Evolutionary conservation across 2,113 vertebrate species (phyloP).

Genomic region (Hyaena hyaena): DNA sequence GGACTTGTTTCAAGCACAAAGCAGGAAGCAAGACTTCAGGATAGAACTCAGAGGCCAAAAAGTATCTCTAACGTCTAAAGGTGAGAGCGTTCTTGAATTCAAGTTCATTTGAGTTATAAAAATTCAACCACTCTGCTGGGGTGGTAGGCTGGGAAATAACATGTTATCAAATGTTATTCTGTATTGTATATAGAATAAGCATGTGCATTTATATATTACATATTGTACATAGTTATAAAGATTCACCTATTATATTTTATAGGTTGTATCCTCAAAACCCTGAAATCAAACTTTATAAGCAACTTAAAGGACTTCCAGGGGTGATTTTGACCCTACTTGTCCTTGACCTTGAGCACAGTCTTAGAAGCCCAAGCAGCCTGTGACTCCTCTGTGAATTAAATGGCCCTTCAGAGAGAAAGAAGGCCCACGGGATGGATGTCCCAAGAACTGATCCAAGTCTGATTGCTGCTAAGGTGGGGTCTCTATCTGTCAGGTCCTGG

Average conservation of each 20-base stretch:
- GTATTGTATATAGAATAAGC: neutral
- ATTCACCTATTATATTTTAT: neutral
- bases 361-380: neutral
- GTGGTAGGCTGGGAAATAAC: neutral
- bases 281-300: neutral
- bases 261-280: neutral
- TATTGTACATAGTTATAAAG: neutral
- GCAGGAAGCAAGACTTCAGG: neutral
- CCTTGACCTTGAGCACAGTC: neutral
- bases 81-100: neutral
- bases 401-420: neutral
- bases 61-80: neutral
- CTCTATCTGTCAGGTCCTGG: neutral
- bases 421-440: neutral
- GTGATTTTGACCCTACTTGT: neutral
- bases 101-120: neutral
- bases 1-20: neutral
- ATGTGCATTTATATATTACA: neutral
- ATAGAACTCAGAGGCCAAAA: neutral
- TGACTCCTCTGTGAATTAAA: neutral
- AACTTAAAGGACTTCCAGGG: neutral
- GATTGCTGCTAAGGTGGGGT: neutral
- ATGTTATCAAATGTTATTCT: neutral
- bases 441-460: neutral
- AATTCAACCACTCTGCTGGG: neutral